Base-by-base conservation (phyloP, 2,888 invertebrate genomes). In the Agrilus cyanescens region DNA sequence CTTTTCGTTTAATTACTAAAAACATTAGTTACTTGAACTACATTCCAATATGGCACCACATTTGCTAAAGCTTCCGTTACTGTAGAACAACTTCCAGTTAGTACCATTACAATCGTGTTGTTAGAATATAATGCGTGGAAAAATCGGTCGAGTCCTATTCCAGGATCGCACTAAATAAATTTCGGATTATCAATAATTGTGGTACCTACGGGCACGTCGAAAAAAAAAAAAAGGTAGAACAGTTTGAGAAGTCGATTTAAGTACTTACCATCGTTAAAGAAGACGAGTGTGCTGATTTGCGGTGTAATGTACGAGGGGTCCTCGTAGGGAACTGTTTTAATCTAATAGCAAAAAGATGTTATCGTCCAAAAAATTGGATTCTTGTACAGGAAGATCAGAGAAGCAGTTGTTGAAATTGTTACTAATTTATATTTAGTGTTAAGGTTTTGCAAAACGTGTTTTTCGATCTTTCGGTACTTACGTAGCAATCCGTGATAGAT, bases 31-130 rank as follows among this genome's bases (percentile, higher is more conserved):
- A 87, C 88, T 78, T 93, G 86, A 8, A 91, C 79, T 53, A 93
- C 84, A 62, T 90, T 91, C 90, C 90, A 91, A 60, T 90, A 88
- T 4, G 89, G 87, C 20, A 88, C 88, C 43, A 93, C 85, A 69
- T 90, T 86, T 29, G 90, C 91, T 48, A 93, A 74, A 59, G 85
- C 85, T 68, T 91, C 88, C 0, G 90, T 90, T 42, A 93, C 91
- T 58, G 90, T 89, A 0, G 90, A 88, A 62, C 89, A 90, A 4
- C 88, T 85, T 1, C 87, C 82, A n/a, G 91, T 91, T 42, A 93
- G 70, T 40, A 93, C 69, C 78, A 90, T 83, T 39, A 82, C 66
- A 2, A 83, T 76, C 35, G 79, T 76, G 32, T 80, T 75, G 52
- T 81, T 78, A 1, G 85, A 83, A 69, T 93, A 91, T 38, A 93